phyloP scores from a whole-genome alignment of 2,113 vertebrate genomes.

The Bungarus multicinctus region DNA sequence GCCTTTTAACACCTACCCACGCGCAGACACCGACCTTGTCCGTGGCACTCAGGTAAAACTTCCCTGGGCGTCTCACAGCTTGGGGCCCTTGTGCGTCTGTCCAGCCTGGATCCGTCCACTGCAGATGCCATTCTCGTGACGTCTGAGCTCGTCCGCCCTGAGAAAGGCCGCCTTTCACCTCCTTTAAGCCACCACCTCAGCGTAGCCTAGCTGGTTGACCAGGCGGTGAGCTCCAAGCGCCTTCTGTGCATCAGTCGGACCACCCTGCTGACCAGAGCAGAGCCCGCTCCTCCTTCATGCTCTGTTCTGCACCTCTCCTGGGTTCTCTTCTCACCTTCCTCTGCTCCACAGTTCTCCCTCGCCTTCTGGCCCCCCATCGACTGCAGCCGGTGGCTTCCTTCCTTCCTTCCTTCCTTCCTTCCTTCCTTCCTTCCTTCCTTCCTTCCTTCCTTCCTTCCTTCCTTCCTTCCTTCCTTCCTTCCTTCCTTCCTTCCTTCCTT shows the following conservation, averaged over 20 bases:
- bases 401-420: background rate
- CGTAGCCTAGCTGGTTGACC: background rate
- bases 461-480: background rate
- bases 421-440: background rate
- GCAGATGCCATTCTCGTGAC: background rate
- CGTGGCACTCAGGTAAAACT: conserved; percentile 80
- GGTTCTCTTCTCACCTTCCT: background rate
- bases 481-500: background rate
- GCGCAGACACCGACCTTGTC: conserved; percentile 80
- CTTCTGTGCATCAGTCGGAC: background rate
- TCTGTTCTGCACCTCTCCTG: background rate
- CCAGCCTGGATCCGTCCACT: background rate
- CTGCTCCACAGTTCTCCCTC: background rate
- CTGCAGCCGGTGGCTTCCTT: background rate
- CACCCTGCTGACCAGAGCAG: too few relatives aligned
- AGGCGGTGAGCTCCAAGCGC: too few relatives aligned
- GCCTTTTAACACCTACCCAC: conserved; percentile 92
- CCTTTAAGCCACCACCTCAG: background rate
- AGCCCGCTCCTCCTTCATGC: background rate
- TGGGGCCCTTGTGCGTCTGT: background rate
- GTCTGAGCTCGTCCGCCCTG: fast-evolving
- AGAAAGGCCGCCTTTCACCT: background rate
- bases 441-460: background rate
- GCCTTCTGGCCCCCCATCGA: background rate
- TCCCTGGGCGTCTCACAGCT: background rate